phyloP scores from a whole-genome alignment of 2,888 invertebrate genomes.

The Hybos culiciformis region DNA sequence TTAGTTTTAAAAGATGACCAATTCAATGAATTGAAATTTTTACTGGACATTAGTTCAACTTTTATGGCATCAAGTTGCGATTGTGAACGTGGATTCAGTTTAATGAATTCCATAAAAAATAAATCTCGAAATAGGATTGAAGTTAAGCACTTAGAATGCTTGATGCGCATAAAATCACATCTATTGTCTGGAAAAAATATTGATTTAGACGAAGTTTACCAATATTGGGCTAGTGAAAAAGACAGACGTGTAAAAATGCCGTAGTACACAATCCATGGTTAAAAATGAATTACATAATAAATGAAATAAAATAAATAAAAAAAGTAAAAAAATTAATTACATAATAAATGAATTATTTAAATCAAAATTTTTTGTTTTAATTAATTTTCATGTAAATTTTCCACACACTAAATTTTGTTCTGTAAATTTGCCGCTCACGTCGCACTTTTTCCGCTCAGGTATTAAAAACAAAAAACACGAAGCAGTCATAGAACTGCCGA shows the following conservation, averaged over 20 bases:
- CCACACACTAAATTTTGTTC: too few relatives aligned
- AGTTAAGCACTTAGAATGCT: conserved; percentile 1
- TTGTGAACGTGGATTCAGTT: conserved; percentile 4
- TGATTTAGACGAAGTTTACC: background rate
- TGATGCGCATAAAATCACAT: conserved; percentile 3
- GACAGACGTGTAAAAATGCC: background rate
- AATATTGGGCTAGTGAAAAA: background rate
- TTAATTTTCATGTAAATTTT: too few relatives aligned
- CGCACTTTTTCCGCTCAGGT: too few relatives aligned
- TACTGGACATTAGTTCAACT: conserved; percentile 1
- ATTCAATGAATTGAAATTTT: background rate
- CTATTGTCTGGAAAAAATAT: background rate
- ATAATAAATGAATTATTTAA: too few relatives aligned
- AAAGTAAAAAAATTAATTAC: too few relatives aligned
- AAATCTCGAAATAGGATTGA: conserved; percentile 2
- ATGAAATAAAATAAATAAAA: too few relatives aligned
- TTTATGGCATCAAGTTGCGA: conserved; percentile 4
- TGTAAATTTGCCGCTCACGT: too few relatives aligned
- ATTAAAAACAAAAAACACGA: too few relatives aligned
- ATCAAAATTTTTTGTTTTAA: too few relatives aligned
- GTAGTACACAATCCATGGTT: background rate
- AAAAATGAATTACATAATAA: too few relatives aligned
- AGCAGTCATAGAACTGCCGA: too few relatives aligned
- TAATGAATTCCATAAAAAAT: conserved; percentile 3
- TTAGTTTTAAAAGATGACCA: background rate